These are phyloP conservation scores for Myotis yumanensis DNA, from an alignment of 2,113 vertebrate species.

Conservation along the genomic window DNA sequence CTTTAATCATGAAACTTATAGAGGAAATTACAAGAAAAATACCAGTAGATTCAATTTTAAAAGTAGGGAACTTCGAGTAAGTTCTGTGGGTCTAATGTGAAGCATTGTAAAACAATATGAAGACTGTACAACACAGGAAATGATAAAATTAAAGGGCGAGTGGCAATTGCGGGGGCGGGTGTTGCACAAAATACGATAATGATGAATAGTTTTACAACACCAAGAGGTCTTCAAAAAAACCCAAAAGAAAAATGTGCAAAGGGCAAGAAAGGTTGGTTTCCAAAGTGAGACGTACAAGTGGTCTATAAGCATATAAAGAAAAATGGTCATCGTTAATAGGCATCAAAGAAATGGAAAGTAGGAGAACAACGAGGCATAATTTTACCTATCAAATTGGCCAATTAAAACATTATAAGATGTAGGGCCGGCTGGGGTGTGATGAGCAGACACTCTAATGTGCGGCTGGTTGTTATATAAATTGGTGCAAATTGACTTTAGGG, in stretches of 20 bases:
- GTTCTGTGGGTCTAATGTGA: neutral
- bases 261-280: neutral
- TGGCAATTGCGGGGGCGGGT: neutral
- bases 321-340: neutral
- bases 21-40: conserved; percentile 44
- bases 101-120: neutral
- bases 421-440: neutral
- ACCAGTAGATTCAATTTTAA: conserved; percentile 2
- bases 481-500: neutral
- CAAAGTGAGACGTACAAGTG: neutral
- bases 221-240: conserved; percentile 13
- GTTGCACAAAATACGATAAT: neutral
- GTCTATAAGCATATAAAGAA: neutral
- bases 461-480: neutral
- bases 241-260: neutral
- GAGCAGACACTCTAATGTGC: neutral
- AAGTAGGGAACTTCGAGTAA: neutral
- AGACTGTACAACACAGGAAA: neutral
- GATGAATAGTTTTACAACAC: neutral
- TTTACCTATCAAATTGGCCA: conserved; percentile 14
- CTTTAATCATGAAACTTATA: neutral
- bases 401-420: neutral
- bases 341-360: neutral
- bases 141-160: neutral
- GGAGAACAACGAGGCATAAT: neutral